Conservation (phyloP, 2,888 invertebrate genomes). For the Ornithoptera priamus region DNA sequence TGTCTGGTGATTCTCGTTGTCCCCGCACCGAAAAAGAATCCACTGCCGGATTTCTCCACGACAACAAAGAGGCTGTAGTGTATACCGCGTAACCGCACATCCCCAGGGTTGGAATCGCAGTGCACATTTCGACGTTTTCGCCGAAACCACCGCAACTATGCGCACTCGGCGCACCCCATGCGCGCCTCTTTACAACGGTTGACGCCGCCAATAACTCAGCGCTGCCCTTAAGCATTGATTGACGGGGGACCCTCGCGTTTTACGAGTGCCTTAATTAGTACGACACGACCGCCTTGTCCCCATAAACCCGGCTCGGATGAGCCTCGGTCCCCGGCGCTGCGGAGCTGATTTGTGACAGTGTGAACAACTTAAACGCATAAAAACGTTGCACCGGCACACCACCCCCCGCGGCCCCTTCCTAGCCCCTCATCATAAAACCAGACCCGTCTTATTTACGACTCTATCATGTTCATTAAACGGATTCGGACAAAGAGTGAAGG, state of each 20-base stretch:
- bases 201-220: conserved; percentile 59
- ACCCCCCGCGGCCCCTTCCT: no score
- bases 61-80: no score
- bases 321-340: conserved; percentile 31
- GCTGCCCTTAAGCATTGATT: conserved; percentile 63
- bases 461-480: conserved; percentile 28
- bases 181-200: conserved; percentile 33
- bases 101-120: background rate
- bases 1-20: no score
- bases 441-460: conserved; percentile 24
- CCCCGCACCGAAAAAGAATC: no score
- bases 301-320: conserved; percentile 46
- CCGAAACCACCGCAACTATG: conserved; percentile 30
- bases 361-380: conserved; percentile 27
- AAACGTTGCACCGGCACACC: conserved; percentile 11
- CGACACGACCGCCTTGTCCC: conserved; percentile 56
- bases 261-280: conserved; percentile 72
- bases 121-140: conserved; percentile 29
- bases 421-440: conserved; percentile 19
- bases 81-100: no score
- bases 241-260: conserved; percentile 64
- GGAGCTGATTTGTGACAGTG: conserved; percentile 28
- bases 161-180: conserved; percentile 34
- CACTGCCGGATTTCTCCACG: no score
- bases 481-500: conserved; percentile 17